phyloP scores from a whole-genome alignment of 1,140 invertebrate genomes.

The Latrodectus geometricus region DNA sequence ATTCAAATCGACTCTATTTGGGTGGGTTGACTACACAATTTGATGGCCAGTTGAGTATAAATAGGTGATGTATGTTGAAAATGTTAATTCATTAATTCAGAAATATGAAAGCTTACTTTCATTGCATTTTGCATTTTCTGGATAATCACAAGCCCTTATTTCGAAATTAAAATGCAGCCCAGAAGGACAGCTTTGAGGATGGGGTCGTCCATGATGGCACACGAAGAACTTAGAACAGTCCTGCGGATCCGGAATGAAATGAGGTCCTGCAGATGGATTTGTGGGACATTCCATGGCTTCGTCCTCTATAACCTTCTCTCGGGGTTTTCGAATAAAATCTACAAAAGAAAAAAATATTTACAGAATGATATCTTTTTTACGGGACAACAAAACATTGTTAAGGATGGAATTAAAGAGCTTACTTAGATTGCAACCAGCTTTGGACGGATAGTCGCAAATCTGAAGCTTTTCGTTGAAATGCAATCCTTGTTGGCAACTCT shows the following conservation, averaged over 20 bases:
- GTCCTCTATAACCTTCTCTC: neutral
- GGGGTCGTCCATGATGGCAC: conserved; percentile 63
- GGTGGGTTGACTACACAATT: no score
- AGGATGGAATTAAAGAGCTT: neutral
- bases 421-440: conserved; percentile 56
- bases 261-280: neutral
- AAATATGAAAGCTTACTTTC: neutral
- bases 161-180: conserved; percentile 64
- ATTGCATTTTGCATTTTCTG: conserved; percentile 58
- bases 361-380: neutral
- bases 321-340: neutral
- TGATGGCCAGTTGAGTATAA: no score
- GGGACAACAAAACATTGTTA: neutral
- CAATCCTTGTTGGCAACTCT: conserved; percentile 62
- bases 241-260: conserved; percentile 1
- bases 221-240: conserved; percentile 63
- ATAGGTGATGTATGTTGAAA: no score
- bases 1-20: no score
- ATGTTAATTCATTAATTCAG: no score
- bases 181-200: conserved; percentile 63
- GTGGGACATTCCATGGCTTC: neutral
- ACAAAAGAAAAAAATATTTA: neutral
- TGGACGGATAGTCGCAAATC: conserved; percentile 63
- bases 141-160: conserved; percentile 62
- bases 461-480: conserved; percentile 63